Evolutionary conservation across 2,113 vertebrate genomes (phyloP).

Genomic region (Alouatta palliata): DNA sequence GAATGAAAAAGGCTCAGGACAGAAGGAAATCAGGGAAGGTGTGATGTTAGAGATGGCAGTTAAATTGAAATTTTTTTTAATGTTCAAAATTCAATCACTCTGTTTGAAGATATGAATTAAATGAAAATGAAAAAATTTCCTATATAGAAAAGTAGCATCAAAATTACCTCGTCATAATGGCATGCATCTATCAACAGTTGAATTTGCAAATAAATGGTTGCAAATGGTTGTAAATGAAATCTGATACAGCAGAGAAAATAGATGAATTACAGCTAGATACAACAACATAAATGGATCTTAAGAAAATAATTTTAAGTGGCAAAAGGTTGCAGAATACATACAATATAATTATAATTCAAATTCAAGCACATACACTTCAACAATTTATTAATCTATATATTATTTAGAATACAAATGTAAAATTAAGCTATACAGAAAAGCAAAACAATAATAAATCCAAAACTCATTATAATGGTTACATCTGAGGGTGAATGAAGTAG

Average conservation of each 20-base stretch:
- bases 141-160: background rate
- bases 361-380: background rate
- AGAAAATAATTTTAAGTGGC: conserved; percentile 10
- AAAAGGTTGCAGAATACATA: background rate
- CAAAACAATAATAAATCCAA: background rate
- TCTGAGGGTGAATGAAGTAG: background rate
- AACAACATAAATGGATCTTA: background rate
- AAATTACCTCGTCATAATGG: background rate
- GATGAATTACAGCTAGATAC: background rate
- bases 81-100: background rate
- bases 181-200: background rate
- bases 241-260: background rate
- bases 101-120: background rate
- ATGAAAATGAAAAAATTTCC: background rate
- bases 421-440: background rate
- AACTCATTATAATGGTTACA: background rate
- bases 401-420: background rate
- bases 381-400: background rate
- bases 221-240: background rate
- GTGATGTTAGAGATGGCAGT: background rate
- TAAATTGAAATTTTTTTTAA: background rate
- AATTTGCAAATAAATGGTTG: background rate
- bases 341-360: background rate
- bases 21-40: background rate
- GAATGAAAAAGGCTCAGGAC: background rate